Evolutionary conservation across 2,888 invertebrate species (phyloP).

Genomic region (Leucozona laternaria): DNA sequence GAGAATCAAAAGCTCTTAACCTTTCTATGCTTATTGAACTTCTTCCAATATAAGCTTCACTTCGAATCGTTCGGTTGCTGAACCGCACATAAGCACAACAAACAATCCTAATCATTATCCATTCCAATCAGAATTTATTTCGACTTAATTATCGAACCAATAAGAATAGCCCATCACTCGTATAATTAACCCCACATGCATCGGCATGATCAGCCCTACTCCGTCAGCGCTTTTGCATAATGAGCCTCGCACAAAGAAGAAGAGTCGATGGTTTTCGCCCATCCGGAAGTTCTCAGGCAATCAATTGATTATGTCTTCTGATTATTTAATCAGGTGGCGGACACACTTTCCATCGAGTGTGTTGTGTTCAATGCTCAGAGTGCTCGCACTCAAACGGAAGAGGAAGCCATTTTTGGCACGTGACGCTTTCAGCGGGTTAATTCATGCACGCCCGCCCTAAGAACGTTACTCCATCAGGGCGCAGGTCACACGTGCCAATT

Average conservation of each 20-base stretch:
- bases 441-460: conserved; percentile 40
- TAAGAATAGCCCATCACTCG: conserved; percentile 34
- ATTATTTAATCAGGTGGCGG: conserved; percentile 67
- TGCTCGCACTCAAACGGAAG: conserved; percentile 71
- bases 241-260: conserved; percentile 48
- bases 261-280: conserved; percentile 53
- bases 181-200: conserved; percentile 52
- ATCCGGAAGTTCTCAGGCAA: conserved; percentile 72
- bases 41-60: neutral
- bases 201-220: conserved; percentile 49
- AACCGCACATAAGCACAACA: conserved; percentile 37
- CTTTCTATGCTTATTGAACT: neutral
- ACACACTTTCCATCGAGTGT: conserved; percentile 40
- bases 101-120: conserved; percentile 58
- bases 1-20: neutral
- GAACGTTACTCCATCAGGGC: conserved; percentile 58
- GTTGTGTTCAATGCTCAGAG: neutral
- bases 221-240: conserved; percentile 50
- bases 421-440: conserved; percentile 63
- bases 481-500: conserved; percentile 71
- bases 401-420: conserved; percentile 73
- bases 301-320: conserved; percentile 56
- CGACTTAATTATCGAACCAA: conserved; percentile 69
- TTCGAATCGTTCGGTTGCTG: conserved; percentile 51
- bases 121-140: conserved; percentile 53